Conservation (phyloP, 1,140 invertebrate species). For the Brachionus calyciflorus region DNA sequence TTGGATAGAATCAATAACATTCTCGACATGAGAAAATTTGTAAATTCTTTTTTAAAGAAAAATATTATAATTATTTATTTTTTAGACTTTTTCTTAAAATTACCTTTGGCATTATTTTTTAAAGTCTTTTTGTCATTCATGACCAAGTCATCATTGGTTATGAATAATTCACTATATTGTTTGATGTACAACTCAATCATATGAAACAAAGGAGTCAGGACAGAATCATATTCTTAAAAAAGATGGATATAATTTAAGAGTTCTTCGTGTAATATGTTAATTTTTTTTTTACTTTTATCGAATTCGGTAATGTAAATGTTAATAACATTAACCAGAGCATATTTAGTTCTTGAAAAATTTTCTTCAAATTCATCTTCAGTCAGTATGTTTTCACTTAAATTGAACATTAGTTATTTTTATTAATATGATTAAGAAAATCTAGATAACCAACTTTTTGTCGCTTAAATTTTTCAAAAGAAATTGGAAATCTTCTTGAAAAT, state of each 20-base stretch:
- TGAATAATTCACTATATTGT: slow-evolving; percentile 41
- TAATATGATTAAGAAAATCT: background rate
- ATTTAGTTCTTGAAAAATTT: slow-evolving; percentile 7
- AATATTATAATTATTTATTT: background rate
- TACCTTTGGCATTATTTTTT: slow-evolving; percentile 8
- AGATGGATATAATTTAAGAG: background rate
- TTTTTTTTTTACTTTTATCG: slow-evolving; percentile 25
- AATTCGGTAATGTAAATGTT: slow-evolving; percentile 37
- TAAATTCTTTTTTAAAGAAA: slow-evolving; percentile 22
- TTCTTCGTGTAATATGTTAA: background rate
- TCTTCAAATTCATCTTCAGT: background rate
- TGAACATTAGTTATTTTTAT: background rate
- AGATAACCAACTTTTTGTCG: slow-evolving; percentile 33
- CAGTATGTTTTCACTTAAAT: slow-evolving; percentile 14
- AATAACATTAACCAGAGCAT: slow-evolving; percentile 21
- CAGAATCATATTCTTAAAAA: slow-evolving; percentile 4
- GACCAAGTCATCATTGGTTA: background rate
- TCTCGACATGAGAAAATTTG: slow-evolving; percentile 31
- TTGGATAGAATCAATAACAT: slow-evolving; percentile 35
- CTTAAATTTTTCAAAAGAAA: slow-evolving; percentile 41
- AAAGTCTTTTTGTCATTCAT: background rate
- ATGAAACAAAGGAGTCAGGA: slow-evolving; percentile 35
- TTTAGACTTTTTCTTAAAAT: background rate
- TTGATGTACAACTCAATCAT: slow-evolving; percentile 42
- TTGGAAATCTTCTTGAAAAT: slow-evolving; percentile 47